phyloP scores from a whole-genome alignment of 2,888 invertebrate genomes.

The Ethmia dodecea region DNA sequence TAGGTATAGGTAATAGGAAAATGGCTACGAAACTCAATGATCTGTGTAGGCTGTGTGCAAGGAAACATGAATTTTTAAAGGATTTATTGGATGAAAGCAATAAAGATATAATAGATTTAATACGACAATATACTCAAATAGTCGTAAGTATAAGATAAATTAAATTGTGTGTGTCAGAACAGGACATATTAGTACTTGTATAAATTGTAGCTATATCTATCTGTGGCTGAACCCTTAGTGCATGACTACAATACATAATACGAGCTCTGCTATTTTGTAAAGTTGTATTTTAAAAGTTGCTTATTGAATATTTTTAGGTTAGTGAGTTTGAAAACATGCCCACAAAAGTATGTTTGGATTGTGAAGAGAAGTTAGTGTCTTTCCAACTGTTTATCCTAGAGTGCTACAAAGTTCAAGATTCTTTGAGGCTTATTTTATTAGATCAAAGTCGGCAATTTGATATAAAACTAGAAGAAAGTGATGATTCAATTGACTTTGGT shows the following conservation, averaged over 20 bases:
- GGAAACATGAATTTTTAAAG: constrained; percentile 55
- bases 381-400: constrained; percentile 64
- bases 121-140: constrained; percentile 44
- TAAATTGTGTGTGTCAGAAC: no score
- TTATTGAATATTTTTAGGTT: constrained; percentile 38
- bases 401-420: constrained; percentile 60
- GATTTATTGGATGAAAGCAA: constrained; percentile 58
- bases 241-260: no score
- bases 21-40: constrained; percentile 31
- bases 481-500: constrained; percentile 22
- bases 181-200: no score
- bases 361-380: constrained; percentile 67
- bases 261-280: no score
- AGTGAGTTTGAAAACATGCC: constrained; percentile 54
- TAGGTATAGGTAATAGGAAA: not conserved
- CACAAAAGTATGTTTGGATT: constrained; percentile 58
- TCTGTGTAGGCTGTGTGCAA: constrained; percentile 64
- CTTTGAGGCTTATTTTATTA: constrained; percentile 39
- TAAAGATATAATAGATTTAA: constrained; percentile 50
- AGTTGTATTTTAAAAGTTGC: no score
- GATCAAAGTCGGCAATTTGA: constrained; percentile 25
- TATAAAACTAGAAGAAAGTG: constrained; percentile 38
- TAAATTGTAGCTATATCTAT: no score
- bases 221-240: no score
- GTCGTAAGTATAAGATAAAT: constrained; percentile 19